Conservation (phyloP, 1,140 invertebrate genomes). For the Drosophila nikananu region DNA sequence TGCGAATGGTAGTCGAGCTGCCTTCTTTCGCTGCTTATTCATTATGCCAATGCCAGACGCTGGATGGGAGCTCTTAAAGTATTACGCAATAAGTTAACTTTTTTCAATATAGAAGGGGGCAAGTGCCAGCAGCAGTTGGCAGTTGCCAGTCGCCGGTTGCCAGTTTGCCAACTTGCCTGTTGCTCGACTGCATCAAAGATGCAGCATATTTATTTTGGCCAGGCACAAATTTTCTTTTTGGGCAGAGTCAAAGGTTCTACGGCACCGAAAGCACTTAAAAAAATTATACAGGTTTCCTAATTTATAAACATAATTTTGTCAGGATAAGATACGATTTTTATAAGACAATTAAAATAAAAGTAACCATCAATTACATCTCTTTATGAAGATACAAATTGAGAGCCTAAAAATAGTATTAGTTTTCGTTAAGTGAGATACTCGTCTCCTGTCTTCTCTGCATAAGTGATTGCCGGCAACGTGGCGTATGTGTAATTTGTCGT, state of each 20-base stretch:
- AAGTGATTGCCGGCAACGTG: conserved; percentile 70
- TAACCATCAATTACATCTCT: not conserved
- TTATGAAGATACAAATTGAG: not conserved
- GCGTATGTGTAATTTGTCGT: conserved; percentile 80
- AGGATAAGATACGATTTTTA: too few species aligned
- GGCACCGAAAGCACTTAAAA: conserved; percentile 12
- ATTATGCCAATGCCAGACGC: conserved; percentile 78
- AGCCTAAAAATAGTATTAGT: too few species aligned
- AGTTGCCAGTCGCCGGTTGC: conserved; percentile 44
- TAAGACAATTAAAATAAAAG: not conserved
- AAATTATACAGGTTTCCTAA: not conserved
- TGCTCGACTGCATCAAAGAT: conserved; percentile 56
- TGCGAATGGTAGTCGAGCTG: conserved; percentile 25
- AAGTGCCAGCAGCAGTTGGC: conserved; percentile 64
- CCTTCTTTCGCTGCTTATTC: conserved; percentile 68
- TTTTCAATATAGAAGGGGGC: conserved; percentile 52
- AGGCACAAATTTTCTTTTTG: conserved; percentile 35
- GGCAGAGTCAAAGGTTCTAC: conserved; percentile 27
- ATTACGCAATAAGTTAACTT: conserved; percentile 81
- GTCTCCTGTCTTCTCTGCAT: conserved; percentile 38
- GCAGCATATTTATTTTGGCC: conserved; percentile 58
- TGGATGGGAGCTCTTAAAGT: conserved; percentile 60
- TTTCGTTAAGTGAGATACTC: not conserved
- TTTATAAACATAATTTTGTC: not conserved
- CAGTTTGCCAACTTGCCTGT: conserved; percentile 39